These are phyloP conservation scores for Endomychus coccineus DNA, from an alignment of 2,888 invertebrate genomes.

Conservation along the genomic window DNA sequence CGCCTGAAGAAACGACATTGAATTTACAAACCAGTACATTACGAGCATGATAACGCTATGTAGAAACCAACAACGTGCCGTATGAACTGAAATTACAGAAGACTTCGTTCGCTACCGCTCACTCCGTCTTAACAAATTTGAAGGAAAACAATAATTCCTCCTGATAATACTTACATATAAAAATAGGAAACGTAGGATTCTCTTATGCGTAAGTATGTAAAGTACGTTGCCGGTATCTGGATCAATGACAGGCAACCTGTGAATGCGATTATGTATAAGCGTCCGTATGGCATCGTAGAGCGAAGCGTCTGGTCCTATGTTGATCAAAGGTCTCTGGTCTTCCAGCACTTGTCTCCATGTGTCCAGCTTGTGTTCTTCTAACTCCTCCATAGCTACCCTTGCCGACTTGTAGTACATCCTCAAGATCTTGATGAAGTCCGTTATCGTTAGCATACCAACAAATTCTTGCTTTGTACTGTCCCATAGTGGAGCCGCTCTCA, in stretches of 20 bases:
- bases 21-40: no score
- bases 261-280: constrained; percentile 89
- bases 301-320: constrained; percentile 87
- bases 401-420: constrained; percentile 96
- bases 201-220: constrained; percentile 96
- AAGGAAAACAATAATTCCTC: background rate
- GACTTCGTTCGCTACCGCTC: no score
- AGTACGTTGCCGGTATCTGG: constrained; percentile 91
- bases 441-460: constrained; percentile 98
- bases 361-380: constrained; percentile 93
- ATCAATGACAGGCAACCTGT: constrained; percentile 96
- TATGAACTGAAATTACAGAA: no score
- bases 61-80: no score
- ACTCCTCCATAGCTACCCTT: constrained; percentile 86
- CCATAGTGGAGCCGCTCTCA: constrained; percentile 96
- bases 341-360: constrained; percentile 92
- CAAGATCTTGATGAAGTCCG: constrained; percentile 97
- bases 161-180: constrained; percentile 76
- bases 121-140: no score
- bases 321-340: constrained; percentile 80
- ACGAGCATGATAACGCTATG: no score
- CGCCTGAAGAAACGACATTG: no score
- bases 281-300: constrained; percentile 90
- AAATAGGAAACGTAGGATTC: constrained; percentile 95
- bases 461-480: constrained; percentile 86